phyloP scores from a whole-genome alignment of 2,797 vertebrate genomes.

The Urophycis tenuis region DNA sequence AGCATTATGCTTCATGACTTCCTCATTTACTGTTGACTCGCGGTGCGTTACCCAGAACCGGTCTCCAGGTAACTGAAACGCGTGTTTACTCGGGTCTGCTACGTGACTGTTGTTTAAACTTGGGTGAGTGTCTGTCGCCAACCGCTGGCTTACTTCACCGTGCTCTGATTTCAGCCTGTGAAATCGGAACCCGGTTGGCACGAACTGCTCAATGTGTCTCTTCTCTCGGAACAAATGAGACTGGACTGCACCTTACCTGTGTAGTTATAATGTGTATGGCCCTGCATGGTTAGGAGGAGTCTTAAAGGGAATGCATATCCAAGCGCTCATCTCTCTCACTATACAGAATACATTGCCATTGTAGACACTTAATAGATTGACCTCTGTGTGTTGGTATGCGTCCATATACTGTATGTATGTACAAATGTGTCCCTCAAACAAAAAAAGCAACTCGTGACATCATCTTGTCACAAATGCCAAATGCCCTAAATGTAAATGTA shows the following conservation, averaged over 20 bases:
- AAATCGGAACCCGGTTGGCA: neutral
- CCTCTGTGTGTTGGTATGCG: neutral
- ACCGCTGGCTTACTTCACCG: slow-evolving; percentile 30
- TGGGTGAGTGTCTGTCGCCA: slow-evolving; percentile 22
- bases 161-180: slow-evolving; percentile 38
- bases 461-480: no score
- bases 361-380: neutral
- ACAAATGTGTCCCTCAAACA: neutral
- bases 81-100: slow-evolving; percentile 23
- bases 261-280: neutral
- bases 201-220: neutral
- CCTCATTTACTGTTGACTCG: neutral
- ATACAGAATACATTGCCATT: neutral
- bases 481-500: no score
- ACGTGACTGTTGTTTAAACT: slow-evolving; percentile 42
- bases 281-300: no score
- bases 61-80: slow-evolving; percentile 34
- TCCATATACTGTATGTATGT: neutral
- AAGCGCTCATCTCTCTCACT: neutral
- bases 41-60: neutral
- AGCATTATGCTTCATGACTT: neutral
- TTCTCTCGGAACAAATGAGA: neutral
- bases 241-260: neutral
- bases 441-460: neutral
- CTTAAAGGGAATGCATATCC: neutral